Conservation (phyloP, 2,113 vertebrate species). For the Centrocercus urophasianus region DNA sequence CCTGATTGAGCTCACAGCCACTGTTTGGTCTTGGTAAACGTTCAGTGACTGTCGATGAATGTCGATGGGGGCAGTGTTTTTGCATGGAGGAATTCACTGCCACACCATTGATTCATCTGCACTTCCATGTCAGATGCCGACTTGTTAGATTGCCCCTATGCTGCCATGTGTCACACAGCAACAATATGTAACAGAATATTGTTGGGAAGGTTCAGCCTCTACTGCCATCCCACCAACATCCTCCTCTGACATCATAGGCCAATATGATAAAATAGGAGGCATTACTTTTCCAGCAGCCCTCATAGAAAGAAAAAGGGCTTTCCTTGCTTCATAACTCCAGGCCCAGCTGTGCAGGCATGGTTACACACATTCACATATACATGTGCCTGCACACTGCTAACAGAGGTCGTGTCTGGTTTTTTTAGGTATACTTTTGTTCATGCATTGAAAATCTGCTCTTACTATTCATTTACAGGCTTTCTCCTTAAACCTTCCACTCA, state of each 20-base stretch:
- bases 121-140: neutral
- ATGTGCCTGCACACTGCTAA: neutral
- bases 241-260: neutral
- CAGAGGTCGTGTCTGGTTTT: neutral
- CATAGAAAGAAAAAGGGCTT: neutral
- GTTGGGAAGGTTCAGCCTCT: neutral
- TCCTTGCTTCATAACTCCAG: neutral
- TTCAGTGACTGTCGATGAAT: neutral
- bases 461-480: neutral
- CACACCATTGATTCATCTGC: neutral
- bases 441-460: neutral
- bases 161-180: neutral
- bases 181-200: neutral
- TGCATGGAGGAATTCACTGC: neutral
- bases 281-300: neutral
- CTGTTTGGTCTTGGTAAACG: neutral
- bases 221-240: neutral
- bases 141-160: neutral
- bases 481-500: neutral
- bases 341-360: neutral
- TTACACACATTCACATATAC: neutral
- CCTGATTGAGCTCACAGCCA: neutral
- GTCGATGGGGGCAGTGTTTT: neutral
- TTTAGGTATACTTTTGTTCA: neutral
- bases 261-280: neutral